A percentile compares a stretch with the other conserved stretches of the same genome.
Evolutionary conservation across 1,140 invertebrate genomes (phyloP).

Genomic region (Nasonia vitripennis): DNA sequence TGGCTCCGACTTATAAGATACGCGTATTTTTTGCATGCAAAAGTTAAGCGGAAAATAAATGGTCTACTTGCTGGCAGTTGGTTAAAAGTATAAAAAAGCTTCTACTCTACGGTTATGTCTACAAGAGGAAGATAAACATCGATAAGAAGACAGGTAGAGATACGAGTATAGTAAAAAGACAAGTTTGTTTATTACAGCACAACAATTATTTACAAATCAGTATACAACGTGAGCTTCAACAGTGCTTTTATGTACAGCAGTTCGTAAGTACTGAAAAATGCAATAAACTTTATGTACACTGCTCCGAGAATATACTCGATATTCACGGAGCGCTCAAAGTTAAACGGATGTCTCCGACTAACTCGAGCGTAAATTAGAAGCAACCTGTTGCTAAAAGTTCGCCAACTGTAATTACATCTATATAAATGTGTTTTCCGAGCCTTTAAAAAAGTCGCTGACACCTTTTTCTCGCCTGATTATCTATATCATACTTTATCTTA

Average conservation of each 20-base stretch:
- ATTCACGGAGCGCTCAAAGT: neutral
- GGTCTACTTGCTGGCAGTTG: no score
- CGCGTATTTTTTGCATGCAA: no score
- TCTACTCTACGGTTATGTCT: no score
- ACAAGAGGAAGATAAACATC: no score
- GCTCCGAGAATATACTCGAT: neutral
- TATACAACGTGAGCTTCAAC: neutral
- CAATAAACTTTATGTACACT: neutral
- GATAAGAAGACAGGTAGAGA: neutral
- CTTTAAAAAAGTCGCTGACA: neutral
- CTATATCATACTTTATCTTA: no score
- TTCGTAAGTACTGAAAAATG: neutral
- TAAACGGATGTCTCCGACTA: neutral
- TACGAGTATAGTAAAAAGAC: neutral
- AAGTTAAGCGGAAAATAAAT: no score
- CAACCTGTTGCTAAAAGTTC: slow-evolving; percentile 60
- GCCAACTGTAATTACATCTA: slow-evolving; percentile 44
- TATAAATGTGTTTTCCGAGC: neutral
- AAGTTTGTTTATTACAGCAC: neutral
- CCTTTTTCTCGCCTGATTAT: neutral
- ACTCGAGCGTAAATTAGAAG: slow-evolving; percentile 55
- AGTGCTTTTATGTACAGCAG: neutral
- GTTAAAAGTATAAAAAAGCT: no score
- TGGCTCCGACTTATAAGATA: neutral
- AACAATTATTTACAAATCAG: neutral